Conservation (phyloP, 2,888 invertebrate species). For the Polyommatus iphigenia region DNA sequence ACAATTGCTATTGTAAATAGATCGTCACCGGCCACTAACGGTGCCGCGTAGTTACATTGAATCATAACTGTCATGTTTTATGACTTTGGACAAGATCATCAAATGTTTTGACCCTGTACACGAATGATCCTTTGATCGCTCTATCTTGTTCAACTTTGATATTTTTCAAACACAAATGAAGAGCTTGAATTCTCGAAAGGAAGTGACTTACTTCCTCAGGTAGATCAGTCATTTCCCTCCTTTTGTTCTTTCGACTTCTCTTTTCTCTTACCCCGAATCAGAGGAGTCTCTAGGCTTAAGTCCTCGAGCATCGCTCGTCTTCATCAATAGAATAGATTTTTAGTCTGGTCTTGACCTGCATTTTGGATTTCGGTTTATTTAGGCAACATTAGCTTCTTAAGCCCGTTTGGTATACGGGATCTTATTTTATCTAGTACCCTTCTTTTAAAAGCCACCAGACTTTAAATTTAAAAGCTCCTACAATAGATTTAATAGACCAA, state of each 20-base stretch:
- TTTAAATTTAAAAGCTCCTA: too few relatives aligned
- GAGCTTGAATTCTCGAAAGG: neutral
- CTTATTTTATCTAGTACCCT: too few relatives aligned
- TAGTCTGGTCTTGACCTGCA: neutral
- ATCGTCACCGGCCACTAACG: constrained; percentile 61
- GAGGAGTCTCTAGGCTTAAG: neutral
- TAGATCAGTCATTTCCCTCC: neutral
- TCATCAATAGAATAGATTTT: too few relatives aligned
- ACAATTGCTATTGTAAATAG: constrained; percentile 31
- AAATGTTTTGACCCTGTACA: neutral
- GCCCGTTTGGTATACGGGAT: neutral
- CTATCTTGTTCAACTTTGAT: neutral
- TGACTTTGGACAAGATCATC: neutral
- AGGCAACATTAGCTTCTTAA: neutral
- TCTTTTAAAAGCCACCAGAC: too few relatives aligned
- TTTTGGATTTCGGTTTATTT: neutral
- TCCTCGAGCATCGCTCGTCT: neutral
- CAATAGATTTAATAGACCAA: too few relatives aligned
- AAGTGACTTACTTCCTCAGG: neutral
- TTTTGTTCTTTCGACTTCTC: neutral
- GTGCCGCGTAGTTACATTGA: constrained; percentile 58
- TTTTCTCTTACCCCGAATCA: neutral
- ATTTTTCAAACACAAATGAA: neutral
- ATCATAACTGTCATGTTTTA: constrained; percentile 69
- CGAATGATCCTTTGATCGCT: neutral